Conservation (phyloP, 2,113 vertebrate genomes). For the Illadopsis cleaveri region DNA sequence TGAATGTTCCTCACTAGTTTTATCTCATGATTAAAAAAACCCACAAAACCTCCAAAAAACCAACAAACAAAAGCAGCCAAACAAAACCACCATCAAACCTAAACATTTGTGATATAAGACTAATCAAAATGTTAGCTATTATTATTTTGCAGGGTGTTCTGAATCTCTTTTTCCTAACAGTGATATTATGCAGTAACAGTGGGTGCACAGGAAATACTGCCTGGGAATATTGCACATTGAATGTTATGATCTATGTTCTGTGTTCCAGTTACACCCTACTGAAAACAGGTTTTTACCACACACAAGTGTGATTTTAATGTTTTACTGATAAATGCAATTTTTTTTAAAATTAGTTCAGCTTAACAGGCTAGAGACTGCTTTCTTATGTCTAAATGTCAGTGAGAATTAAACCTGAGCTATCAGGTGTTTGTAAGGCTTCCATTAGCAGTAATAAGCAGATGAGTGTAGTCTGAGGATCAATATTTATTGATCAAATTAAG, state of each 20-base stretch:
- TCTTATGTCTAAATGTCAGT: neutral
- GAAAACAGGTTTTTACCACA: neutral
- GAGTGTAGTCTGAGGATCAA: neutral
- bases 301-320: neutral
- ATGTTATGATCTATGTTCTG: rapidly evolving
- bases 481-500: neutral
- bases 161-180: neutral
- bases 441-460: neutral
- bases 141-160: neutral
- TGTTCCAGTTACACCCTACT: neutral
- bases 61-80: neutral
- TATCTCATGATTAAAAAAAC: neutral
- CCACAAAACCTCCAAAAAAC: neutral
- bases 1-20: neutral
- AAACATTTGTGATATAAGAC: neutral
- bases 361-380: neutral
- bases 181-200: neutral
- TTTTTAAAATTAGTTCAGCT: neutral
- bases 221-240: neutral
- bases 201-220: neutral
- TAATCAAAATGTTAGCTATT: neutral
- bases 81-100: neutral
- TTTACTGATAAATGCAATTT: neutral
- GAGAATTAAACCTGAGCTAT: neutral
- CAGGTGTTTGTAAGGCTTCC: neutral